These are phyloP conservation scores for Chauna torquata DNA, from an alignment of 2,113 vertebrate genomes.

Conservation along the genomic window DNA sequence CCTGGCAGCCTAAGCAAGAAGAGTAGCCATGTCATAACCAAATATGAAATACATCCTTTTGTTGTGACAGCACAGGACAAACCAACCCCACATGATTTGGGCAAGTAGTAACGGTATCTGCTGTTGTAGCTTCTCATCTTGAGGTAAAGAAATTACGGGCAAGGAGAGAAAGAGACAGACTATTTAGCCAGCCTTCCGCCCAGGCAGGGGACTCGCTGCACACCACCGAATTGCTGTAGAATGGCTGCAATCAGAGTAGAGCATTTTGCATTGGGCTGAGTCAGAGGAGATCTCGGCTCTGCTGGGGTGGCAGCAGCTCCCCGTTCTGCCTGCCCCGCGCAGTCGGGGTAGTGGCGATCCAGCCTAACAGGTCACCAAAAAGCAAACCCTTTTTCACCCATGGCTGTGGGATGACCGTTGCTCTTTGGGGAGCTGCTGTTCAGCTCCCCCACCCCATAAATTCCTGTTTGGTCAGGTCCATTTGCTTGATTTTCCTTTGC, in stretches of 20 bases:
- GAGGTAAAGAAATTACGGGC: neutral
- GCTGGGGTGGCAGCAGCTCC: neutral
- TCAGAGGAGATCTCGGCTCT: neutral
- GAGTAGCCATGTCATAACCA: neutral
- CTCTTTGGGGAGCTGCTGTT: neutral
- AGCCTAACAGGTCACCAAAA: neutral
- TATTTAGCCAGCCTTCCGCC: neutral
- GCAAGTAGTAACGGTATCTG: neutral
- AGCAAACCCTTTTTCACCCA: neutral
- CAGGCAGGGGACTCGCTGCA: neutral
- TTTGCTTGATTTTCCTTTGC: slow-evolving; percentile 1
- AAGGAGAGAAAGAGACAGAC: neutral
- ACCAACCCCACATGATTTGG: neutral
- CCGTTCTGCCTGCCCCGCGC: neutral
- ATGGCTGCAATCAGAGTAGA: rapidly evolving
- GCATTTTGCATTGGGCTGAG: neutral
- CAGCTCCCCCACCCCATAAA: neutral
- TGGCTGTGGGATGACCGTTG: neutral
- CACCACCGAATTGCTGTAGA: rapidly evolving
- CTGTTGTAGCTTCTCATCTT: neutral
- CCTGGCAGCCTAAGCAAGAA: neutral
- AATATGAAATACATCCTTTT: neutral
- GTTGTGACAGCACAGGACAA: neutral
- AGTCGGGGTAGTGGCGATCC: neutral
- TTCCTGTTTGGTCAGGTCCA: neutral